Evolutionary conservation across 30 jellyfish, hydroid and myxozoan genomes (phyloP), one percentile per base, ranked within the genome.

Genomic region (Hydra vulgaris): DNA sequence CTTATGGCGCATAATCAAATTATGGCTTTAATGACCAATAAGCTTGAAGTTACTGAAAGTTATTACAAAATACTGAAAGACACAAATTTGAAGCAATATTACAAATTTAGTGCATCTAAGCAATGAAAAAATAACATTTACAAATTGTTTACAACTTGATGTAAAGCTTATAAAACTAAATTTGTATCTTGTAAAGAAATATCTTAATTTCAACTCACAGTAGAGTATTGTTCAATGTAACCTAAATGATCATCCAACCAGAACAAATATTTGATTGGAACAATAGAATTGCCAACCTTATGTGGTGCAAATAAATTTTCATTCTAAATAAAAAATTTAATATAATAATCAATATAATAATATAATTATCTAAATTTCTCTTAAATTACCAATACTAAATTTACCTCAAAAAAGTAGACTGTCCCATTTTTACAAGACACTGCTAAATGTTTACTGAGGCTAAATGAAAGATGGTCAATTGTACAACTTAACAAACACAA

Each of bases 181-280:
- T n/a, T n/a, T n/a, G n/a, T n/a, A n/a, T n/a, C n/a, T n/a, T n/a
- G n/a, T n/a, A n/a, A n/a, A n/a, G n/a, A n/a, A n/a, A n/a, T n/a
- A n/a, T n/a, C n/a, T n/a, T n/a, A n/a, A n/a, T n/a, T n/a, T n/a
- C 5, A 40, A 70, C 71, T 23, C 26, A 75, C 83, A 22, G 53
- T 75, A 5, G 83, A 75, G 24, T 53, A 23, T 75, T 75, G 83
- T 25, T 70, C 83, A 54, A 75, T 75, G 56, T 75, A 75, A 0
- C 72, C 83, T 25, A 75, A 22, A 0, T 26, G 26, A 23, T 75
- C 83, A 75, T 26, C 83, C 18, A 75, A 75, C 83, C 83, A 75
- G 25, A 75, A 75, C 56, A 75, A 25, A 21, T 17, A 75, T 22
- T 26, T 75, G 83, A 75, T 75, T 17, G 83, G 83, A 17, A 53